Conservation (phyloP, 2,888 invertebrate genomes). For the Odontocolon sp. region DNA sequence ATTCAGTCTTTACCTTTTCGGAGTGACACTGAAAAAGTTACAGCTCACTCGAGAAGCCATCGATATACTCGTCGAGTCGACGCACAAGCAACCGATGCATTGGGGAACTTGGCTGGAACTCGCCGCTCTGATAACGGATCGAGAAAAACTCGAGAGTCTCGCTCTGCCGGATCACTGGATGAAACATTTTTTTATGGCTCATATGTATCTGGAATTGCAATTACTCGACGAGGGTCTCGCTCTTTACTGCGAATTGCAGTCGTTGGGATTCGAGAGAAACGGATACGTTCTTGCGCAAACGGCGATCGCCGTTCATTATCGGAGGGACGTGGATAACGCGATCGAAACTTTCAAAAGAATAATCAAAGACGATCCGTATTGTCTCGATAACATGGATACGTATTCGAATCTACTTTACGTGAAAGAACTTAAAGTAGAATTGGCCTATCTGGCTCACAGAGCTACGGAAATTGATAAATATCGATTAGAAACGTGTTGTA, state of each 20-base stretch:
- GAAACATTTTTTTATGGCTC: conserved; percentile 94
- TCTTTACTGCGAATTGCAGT: conserved; percentile 89
- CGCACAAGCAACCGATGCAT: conserved; percentile 90
- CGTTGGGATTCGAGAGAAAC: conserved; percentile 92
- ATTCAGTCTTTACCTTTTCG: conserved; percentile 93
- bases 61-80: conserved; percentile 89
- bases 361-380: conserved; percentile 93
- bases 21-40: conserved; percentile 93
- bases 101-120: conserved; percentile 99
- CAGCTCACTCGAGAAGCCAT: conserved; percentile 91
- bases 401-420: conserved; percentile 98
- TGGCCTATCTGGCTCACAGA: conserved; percentile 96
- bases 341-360: conserved; percentile 92
- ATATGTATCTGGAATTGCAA: conserved; percentile 94
- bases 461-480: conserved; percentile 98
- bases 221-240: conserved; percentile 94
- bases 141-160: conserved; percentile 87
- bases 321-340: conserved; percentile 95
- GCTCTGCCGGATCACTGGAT: conserved; percentile 95
- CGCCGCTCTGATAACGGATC: conserved; percentile 91
- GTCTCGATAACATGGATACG: conserved; percentile 97
- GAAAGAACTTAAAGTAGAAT: conserved; percentile 94
- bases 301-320: conserved; percentile 95
- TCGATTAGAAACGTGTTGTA: conserved; percentile 98
- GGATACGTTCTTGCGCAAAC: conserved; percentile 95